phyloP scores from a whole-genome alignment of 2,888 invertebrate genomes.

The Keiferia lycopersicella region DNA sequence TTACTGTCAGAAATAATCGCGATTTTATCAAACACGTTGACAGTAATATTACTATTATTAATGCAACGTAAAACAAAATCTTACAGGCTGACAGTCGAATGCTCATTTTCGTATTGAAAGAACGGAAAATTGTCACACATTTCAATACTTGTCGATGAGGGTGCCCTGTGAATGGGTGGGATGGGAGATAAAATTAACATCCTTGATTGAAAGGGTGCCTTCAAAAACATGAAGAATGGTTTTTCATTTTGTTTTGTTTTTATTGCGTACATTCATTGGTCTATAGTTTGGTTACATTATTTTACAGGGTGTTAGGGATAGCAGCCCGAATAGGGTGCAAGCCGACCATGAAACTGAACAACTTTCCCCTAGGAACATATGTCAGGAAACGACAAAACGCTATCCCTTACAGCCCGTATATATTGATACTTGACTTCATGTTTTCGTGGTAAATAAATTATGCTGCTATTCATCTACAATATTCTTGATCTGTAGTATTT shows the following conservation, averaged over 20 bases:
- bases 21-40: not conserved
- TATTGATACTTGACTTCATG: no score
- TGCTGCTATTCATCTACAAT: no score
- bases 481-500: no score
- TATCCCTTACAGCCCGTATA: no score
- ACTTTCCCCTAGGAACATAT: no score
- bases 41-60: not conserved
- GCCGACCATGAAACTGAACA: no score
- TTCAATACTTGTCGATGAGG: not conserved
- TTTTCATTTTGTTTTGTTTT: slow-evolving; percentile 6
- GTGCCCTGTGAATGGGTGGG: not conserved
- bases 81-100: not conserved
- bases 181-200: slow-evolving; percentile 12
- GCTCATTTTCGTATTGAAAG: slow-evolving; percentile 5
- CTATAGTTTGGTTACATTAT: no score
- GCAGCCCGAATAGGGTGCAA: no score
- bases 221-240: not conserved
- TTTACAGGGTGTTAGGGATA: not conserved
- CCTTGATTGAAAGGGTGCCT: not conserved
- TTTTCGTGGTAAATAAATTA: no score
- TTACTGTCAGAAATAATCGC: not conserved
- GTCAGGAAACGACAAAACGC: no score
- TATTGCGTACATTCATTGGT: not conserved
- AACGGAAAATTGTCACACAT: slow-evolving; percentile 16
- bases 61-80: not conserved